Base-by-base conservation (phyloP, 2,888 invertebrate genomes). In the Agonopterix subpropinquella region DNA sequence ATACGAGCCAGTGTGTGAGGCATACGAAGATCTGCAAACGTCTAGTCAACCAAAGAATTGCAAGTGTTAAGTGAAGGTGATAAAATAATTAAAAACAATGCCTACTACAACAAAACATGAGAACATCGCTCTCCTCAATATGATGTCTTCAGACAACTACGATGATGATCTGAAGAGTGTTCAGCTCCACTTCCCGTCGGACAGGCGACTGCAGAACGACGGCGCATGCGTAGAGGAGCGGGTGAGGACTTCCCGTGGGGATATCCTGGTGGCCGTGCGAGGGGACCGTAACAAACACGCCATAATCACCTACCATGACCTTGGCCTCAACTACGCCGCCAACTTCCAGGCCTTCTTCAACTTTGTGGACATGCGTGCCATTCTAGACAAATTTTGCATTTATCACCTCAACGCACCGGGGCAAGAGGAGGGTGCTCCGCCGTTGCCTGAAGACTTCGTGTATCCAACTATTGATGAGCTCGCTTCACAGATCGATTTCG, bases 381-480 rank as follows among this genome's bases (percentile, higher is more conserved):
- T 97, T 58, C 89, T 96, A 67, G 95, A 97, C 72, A 94, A 97
- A 83, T 99, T 99, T 82, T 98, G 98, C 87, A 95, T 99, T 59
- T 99, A 98, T 80, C 99, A 99, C 81, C 92, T 99, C 44, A 99
- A 98, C 75, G 99, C 99, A 45, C 99, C 99, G 0, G 99, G 99
- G 15, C 99, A 99, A 81, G 98, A 99, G 76, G 98, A 99, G 79
- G 96, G 96, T 45, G 97, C 99, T 43, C 91, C 94, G 47, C 94
- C 96, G 48, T 90, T 99, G 58, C 96, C 97, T 48, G 88, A 87
- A 67, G 87, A 97, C 95, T 99, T 93, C 79, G 91, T 94, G 59
- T 99, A 97, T 83, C 99, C 99, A 49, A 95, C 95, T 54, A 97
- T 99, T 96, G 99, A 99, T 72, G 97, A 97, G 68, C 87, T 99